These are phyloP conservation scores for Cephus runcator DNA, from an alignment of 2,888 invertebrate genomes.

Conservation along the genomic window DNA sequence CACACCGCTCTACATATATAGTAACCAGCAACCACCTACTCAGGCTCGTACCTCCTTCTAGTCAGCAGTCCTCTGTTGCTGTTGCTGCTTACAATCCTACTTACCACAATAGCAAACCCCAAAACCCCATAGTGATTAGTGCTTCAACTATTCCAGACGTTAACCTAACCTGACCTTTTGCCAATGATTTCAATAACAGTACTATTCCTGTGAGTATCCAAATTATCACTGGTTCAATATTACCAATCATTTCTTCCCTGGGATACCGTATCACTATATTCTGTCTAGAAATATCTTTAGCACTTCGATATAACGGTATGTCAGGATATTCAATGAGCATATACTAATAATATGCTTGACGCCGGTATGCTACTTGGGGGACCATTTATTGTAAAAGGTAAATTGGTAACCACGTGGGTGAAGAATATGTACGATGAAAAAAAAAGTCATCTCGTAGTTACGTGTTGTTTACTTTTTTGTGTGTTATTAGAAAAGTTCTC, in stretches of 20 bases:
- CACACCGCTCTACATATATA: background rate
- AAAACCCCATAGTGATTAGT: conserved; percentile 1
- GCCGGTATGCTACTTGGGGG: background rate
- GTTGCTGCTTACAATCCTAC: conserved; percentile 17
- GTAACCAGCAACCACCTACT: conserved; percentile 4
- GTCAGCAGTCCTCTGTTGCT: conserved; percentile 17
- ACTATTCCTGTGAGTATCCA: background rate
- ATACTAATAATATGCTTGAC: background rate
- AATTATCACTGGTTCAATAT: background rate
- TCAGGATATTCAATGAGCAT: background rate
- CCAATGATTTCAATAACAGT: background rate
- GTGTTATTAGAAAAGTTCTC: background rate
- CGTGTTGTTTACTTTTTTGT: background rate
- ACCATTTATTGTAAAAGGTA: background rate
- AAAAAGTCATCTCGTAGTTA: background rate
- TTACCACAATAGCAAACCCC: conserved; percentile 18
- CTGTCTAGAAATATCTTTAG: background rate
- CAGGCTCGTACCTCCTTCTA: conserved; percentile 11
- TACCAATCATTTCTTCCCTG: background rate
- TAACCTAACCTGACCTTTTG: background rate
- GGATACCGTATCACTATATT: background rate
- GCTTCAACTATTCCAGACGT: background rate
- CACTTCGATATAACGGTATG: background rate
- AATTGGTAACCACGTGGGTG: background rate
- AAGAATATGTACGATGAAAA: background rate